phyloP scores from a whole-genome alignment of 2,888 invertebrate genomes.

The Gastrophysa polygoni region DNA sequence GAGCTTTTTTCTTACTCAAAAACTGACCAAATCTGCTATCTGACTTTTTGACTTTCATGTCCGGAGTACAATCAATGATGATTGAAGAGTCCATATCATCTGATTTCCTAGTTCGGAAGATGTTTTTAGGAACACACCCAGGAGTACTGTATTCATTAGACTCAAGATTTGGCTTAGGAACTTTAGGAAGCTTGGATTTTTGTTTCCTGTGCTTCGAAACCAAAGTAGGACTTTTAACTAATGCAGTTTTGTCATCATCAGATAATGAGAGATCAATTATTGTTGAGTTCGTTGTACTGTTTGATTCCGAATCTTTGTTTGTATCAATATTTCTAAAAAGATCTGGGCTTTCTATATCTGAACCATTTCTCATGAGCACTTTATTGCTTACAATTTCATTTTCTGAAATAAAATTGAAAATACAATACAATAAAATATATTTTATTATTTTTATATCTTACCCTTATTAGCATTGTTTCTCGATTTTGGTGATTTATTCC shows the following conservation, averaged over 20 bases:
- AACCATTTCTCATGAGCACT: neutral
- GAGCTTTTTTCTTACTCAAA: constrained; percentile 21
- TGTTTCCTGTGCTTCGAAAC: constrained; percentile 26
- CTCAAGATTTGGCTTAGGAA: neutral
- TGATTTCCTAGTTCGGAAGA: constrained; percentile 16
- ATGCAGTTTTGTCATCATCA: constrained; percentile 23
- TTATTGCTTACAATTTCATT: neutral
- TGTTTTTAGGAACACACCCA: constrained; percentile 18
- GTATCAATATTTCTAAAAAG: constrained; percentile 22
- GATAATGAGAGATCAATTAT: constrained; percentile 25
- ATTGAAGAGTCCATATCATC: constrained; percentile 24
- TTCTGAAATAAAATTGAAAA: neutral
- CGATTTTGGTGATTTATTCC: constrained; percentile 14
- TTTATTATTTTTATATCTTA: neutral
- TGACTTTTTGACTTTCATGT: constrained; percentile 19
- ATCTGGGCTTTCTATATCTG: constrained; percentile 30
- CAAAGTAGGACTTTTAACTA: constrained; percentile 31
- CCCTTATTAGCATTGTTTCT: constrained; percentile 14
- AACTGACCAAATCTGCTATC: constrained; percentile 6
- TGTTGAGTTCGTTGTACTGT: constrained; percentile 1
- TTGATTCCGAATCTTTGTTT: neutral
- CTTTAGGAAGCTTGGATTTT: constrained; percentile 16
- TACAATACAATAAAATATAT: neutral
- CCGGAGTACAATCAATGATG: constrained; percentile 39
- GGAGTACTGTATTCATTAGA: neutral